Percentiles rank a stretch among this genome's conserved stretches.
phyloP scores from a whole-genome alignment of 1,140 invertebrate genomes.

The Pogonus chalceus region DNA sequence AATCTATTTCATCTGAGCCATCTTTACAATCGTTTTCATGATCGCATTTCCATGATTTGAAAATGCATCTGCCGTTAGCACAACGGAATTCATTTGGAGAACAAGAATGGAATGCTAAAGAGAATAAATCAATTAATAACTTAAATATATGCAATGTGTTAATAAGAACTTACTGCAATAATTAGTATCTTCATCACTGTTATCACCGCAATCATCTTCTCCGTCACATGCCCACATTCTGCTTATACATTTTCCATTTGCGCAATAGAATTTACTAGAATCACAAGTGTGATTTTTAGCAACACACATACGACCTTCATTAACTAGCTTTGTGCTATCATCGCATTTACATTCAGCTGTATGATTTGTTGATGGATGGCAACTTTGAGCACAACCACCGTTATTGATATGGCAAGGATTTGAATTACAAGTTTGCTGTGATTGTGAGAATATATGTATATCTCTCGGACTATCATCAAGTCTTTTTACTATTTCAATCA shows the following conservation, averaged over 20 bases:
- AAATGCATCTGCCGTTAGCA: slow-evolving; percentile 89
- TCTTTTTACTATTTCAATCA: slow-evolving; percentile 87
- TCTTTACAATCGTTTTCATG: slow-evolving; percentile 94
- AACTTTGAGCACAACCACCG: slow-evolving; percentile 92
- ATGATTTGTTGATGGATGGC: slow-evolving; percentile 77
- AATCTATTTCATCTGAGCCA: slow-evolving; percentile 85
- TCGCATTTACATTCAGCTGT: slow-evolving; percentile 81
- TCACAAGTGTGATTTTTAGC: slow-evolving; percentile 82
- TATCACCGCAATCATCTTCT: slow-evolving; percentile 91
- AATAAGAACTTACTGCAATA: slow-evolving; percentile 65
- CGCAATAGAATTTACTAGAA: slow-evolving; percentile 82
- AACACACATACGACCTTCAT: slow-evolving; percentile 86
- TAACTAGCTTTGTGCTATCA: slow-evolving; percentile 76
- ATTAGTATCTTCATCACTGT: slow-evolving; percentile 82
- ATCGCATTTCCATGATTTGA: slow-evolving; percentile 90
- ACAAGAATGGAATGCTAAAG: slow-evolving; percentile 81
- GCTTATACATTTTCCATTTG: slow-evolving; percentile 90
- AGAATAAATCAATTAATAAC: slow-evolving; percentile 16
- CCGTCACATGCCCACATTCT: slow-evolving; percentile 95
- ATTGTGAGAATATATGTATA: slow-evolving; percentile 77
- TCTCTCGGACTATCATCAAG: slow-evolving; percentile 84
- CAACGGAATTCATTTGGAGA: slow-evolving; percentile 88
- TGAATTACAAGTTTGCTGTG: slow-evolving; percentile 66
- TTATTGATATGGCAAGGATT: slow-evolving; percentile 89
- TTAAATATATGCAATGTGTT: slow-evolving; percentile 3